Percentiles rank a stretch among this genome's conserved stretches.
phyloP scores from a whole-genome alignment of 2,113 vertebrate genomes.

The Danionella cerebrum region DNA sequence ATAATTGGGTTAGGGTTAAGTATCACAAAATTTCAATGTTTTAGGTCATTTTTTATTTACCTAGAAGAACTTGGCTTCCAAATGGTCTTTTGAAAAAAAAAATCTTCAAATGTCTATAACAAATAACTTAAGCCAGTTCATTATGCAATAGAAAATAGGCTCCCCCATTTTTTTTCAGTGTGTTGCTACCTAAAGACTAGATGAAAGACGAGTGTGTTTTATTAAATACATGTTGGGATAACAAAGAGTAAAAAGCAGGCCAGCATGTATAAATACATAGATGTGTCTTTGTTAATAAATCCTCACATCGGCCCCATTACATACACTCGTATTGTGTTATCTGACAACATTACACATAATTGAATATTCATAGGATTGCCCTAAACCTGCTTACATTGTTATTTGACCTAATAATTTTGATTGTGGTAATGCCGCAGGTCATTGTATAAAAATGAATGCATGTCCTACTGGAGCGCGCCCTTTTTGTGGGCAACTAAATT shows the following conservation, averaged over 20 bases:
- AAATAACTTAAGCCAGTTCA: too few species aligned
- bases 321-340: not conserved
- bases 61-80: too few species aligned
- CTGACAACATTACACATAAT: not conserved
- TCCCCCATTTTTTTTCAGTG: too few species aligned
- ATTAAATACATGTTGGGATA: not conserved
- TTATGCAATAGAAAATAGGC: too few species aligned
- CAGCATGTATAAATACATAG: not conserved
- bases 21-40: too few species aligned
- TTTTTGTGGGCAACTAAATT: not conserved
- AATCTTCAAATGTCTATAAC: too few species aligned
- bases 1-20: too few species aligned
- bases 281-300: not conserved
- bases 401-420: constrained; percentile 10
- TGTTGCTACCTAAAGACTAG: too few species aligned
- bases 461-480: not conserved
- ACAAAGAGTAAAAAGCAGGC: not conserved
- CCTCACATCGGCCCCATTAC: not conserved
- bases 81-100: too few species aligned
- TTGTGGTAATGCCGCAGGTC: not conserved
- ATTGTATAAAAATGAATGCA: not conserved
- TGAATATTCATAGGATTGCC: not conserved
- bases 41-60: too few species aligned
- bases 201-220: not conserved
- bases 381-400: not conserved